A percentile compares a stretch with the other conserved stretches of the same genome.
phyloP scores from a whole-genome alignment of 2,888 invertebrate species.

The Agrilus cyanescens region DNA sequence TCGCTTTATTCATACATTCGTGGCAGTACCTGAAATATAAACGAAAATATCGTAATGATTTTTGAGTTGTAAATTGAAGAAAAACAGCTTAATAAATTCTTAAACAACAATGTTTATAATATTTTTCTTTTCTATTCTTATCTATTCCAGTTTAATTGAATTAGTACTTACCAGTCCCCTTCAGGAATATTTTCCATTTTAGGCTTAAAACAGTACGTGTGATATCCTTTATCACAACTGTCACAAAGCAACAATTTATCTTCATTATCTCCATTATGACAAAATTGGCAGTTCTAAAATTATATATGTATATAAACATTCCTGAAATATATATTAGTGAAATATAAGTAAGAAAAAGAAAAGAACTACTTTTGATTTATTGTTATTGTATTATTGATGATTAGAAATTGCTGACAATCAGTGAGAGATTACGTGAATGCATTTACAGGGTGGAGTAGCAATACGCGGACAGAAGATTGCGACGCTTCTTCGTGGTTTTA shows the following conservation, averaged over 20 bases:
- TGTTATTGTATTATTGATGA: no score
- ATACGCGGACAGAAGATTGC: no score
- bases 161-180: constrained; percentile 76
- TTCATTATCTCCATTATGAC: constrained; percentile 91
- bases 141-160: constrained; percentile 1
- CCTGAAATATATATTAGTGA: constrained; percentile 10
- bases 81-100: constrained; percentile 3
- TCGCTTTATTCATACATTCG: constrained; percentile 88
- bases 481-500: no score
- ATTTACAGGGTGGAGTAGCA: no score
- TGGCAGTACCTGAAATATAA: constrained; percentile 69
- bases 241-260: constrained; percentile 91
- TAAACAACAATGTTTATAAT: background rate
- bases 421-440: no score
- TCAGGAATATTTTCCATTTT: constrained; percentile 93
- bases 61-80: background rate
- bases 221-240: constrained; percentile 96
- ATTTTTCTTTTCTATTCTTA: background rate
- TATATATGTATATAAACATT: constrained; percentile 11
- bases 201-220: constrained; percentile 97
- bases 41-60: constrained; percentile 3
- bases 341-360: constrained; percentile 6
- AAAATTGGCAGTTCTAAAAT: constrained; percentile 91
- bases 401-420: no score
- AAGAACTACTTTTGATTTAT: constrained; percentile 3